Evolutionary conservation across 2,113 vertebrate genomes (phyloP).

Genomic region (Onychostoma macrolepis): DNA sequence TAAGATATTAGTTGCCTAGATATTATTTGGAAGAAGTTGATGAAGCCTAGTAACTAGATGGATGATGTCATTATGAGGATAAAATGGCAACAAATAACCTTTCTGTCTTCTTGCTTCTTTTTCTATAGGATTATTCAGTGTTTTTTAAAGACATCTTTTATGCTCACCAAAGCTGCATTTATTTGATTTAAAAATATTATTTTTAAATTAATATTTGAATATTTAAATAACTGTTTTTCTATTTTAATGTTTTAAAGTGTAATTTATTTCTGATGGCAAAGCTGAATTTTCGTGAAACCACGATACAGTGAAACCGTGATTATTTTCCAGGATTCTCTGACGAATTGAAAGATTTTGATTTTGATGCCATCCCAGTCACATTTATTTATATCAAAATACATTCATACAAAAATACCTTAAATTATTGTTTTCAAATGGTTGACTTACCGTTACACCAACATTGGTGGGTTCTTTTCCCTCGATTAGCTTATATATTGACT

Average conservation of each 20-base stretch:
- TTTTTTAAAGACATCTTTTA: neutral
- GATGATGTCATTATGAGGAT: neutral
- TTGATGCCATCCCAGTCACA: neutral
- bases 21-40: neutral
- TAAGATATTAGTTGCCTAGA: neutral
- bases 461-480: constrained; percentile 88
- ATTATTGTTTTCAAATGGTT: neutral
- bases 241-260: neutral
- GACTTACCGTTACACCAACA: constrained; percentile 86
- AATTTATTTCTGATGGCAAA: neutral
- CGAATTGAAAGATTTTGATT: neutral
- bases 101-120: neutral
- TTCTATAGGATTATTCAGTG: neutral
- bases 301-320: neutral
- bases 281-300: neutral
- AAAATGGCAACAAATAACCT: neutral
- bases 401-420: neutral
- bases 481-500: constrained; percentile 85
- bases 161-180: neutral
- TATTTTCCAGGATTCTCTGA: neutral
- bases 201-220: neutral
- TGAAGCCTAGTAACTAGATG: neutral
- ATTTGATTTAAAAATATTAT: neutral
- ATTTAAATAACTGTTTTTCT: neutral
- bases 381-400: neutral